Evolutionary conservation across 2,113 vertebrate genomes (phyloP).

Genomic region (Naja naja): DNA sequence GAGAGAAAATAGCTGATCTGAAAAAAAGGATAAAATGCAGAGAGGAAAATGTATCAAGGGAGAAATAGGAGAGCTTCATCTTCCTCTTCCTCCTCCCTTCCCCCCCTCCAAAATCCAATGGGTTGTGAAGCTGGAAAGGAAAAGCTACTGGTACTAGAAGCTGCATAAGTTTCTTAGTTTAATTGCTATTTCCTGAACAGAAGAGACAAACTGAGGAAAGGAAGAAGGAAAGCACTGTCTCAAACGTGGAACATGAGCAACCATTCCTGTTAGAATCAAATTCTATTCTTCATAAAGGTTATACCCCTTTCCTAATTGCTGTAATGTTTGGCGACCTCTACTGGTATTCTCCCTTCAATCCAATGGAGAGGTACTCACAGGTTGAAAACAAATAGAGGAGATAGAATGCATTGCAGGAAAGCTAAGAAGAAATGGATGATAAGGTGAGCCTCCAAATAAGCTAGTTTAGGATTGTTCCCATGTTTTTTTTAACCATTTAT

Average conservation of each 20-base stretch:
- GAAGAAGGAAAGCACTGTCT: neutral
- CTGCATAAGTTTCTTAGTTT: neutral
- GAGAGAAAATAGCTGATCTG: neutral
- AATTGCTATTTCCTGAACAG: conserved; percentile 4
- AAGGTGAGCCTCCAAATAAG: neutral
- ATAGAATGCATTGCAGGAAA: neutral
- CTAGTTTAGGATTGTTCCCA: neutral
- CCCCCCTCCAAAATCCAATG: neutral
- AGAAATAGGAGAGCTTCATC: neutral
- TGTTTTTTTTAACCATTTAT: neutral
- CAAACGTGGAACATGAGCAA: conserved; percentile 25
- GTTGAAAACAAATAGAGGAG: neutral
- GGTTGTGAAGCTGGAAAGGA: neutral
- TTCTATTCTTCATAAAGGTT: neutral
- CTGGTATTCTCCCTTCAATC: neutral
- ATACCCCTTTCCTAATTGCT: neutral
- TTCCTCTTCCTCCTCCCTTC: too few relatives aligned
- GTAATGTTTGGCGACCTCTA: conserved; percentile 7
- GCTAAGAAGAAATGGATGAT: neutral
- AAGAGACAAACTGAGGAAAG: conserved; percentile 32
- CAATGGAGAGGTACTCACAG: neutral
- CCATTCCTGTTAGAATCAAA: neutral
- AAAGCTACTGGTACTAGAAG: conserved; percentile 7
- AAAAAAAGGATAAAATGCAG: neutral
- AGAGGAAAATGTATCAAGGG: neutral